Conservation (phyloP, 2,113 vertebrate species). For the Nesoenas mayeri region DNA sequence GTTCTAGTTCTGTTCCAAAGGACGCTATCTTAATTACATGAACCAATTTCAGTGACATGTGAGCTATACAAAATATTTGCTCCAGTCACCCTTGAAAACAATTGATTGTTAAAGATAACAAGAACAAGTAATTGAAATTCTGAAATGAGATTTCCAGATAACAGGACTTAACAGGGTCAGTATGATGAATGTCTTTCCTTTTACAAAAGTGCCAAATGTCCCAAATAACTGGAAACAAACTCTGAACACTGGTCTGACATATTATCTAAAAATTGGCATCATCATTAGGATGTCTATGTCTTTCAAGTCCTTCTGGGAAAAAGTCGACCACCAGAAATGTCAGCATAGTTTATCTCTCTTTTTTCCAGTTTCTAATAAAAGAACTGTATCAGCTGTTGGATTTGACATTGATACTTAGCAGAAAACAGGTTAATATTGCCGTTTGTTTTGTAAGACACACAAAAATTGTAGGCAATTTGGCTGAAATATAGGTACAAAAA, state of each 20-base stretch:
- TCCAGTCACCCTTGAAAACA: neutral
- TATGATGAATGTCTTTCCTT: neutral
- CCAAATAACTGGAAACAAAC: neutral
- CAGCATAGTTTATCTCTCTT: neutral
- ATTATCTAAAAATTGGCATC: neutral
- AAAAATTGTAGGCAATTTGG: neutral
- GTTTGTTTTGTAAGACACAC: neutral
- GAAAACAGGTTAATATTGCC: neutral
- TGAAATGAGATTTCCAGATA: neutral
- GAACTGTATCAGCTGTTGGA: neutral
- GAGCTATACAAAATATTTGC: neutral
- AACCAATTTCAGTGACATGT: neutral
- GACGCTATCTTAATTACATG: neutral
- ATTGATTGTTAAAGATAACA: neutral
- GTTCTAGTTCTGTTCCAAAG: neutral
- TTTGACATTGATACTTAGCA: neutral
- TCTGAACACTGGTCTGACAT: neutral
- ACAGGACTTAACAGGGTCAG: accelerated
- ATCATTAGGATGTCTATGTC: neutral
- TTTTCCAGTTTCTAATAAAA: neutral
- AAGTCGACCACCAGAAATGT: neutral
- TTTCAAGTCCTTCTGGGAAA: neutral
- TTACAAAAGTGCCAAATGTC: neutral
- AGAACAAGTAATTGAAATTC: neutral
- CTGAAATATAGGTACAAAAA: neutral